A percentile compares a stretch with the other conserved stretches of the same genome.
Conservation (phyloP, 2,113 vertebrate genomes). For the Tachuris rubrigastra region DNA sequence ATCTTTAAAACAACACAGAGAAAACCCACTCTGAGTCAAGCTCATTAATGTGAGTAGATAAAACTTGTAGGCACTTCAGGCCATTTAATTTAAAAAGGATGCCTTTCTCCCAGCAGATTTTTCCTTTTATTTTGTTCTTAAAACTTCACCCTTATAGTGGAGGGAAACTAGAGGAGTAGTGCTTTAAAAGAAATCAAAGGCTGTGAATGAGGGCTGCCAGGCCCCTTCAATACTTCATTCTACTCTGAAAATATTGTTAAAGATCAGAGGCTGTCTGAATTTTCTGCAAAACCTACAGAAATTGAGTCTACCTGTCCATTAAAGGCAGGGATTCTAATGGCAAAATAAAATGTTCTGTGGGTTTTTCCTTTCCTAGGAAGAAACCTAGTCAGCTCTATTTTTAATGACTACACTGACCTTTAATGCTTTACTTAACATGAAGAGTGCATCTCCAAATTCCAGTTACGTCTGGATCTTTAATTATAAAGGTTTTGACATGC, state of each 20-base stretch:
- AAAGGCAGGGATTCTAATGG: background rate
- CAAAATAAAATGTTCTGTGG: background rate
- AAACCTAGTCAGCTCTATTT: background rate
- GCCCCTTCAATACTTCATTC: background rate
- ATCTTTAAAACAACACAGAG: background rate
- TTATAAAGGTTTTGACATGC: background rate
- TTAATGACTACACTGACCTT: background rate
- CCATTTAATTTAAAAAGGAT: background rate
- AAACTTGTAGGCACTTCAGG: background rate
- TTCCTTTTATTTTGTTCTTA: background rate
- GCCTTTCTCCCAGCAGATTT: background rate
- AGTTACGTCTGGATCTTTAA: background rate
- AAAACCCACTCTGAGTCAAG: background rate
- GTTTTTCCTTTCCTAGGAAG: background rate
- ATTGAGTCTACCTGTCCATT: background rate
- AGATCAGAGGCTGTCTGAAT: background rate
- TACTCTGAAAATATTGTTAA: conserved; percentile 7
- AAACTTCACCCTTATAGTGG: background rate
- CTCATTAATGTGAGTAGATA: background rate
- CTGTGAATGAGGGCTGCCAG: background rate
- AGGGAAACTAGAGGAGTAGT: background rate
- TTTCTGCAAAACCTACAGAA: background rate
- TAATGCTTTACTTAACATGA: background rate
- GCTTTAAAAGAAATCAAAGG: background rate
- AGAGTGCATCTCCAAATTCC: background rate